Percentiles rank a stretch among this genome's conserved stretches.
Conservation (phyloP, 2,113 vertebrate species). For the Cynopterus brachyotis region DNA sequence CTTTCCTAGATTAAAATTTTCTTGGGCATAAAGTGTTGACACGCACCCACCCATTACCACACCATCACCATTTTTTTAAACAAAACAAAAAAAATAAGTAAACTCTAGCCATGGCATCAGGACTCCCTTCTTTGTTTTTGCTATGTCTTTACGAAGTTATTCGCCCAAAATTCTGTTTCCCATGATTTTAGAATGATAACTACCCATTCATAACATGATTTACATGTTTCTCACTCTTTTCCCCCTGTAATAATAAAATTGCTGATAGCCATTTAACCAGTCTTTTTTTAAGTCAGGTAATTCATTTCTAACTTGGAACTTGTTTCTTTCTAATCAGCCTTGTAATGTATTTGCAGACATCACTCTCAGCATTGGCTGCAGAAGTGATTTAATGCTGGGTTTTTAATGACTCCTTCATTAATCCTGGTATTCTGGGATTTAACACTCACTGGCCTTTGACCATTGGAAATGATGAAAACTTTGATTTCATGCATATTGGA, state of each 20-base stretch:
- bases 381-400: conserved; percentile 60
- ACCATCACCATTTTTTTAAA: neutral
- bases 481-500: conserved; percentile 67
- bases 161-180: neutral
- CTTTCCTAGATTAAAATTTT: neutral
- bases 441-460: conserved; percentile 67
- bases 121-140: neutral
- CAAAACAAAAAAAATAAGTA: neutral
- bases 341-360: conserved; percentile 57
- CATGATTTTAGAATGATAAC: neutral
- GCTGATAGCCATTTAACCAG: conserved; percentile 23
- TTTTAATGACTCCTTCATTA: conserved; percentile 75
- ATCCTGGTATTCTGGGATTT: conserved; percentile 70
- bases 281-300: neutral
- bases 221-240: neutral
- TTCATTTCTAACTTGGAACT: conserved; percentile 55
- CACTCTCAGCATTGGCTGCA: neutral
- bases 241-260: conserved; percentile 53
- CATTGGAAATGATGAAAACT: conserved; percentile 65
- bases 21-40: neutral
- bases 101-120: neutral
- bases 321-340: conserved; percentile 69
- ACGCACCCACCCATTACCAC: fast-evolving
- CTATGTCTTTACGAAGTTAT: neutral
- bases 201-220: neutral